Conservation (phyloP, 1,140 invertebrate species). For the Palaemon carinicauda region DNA sequence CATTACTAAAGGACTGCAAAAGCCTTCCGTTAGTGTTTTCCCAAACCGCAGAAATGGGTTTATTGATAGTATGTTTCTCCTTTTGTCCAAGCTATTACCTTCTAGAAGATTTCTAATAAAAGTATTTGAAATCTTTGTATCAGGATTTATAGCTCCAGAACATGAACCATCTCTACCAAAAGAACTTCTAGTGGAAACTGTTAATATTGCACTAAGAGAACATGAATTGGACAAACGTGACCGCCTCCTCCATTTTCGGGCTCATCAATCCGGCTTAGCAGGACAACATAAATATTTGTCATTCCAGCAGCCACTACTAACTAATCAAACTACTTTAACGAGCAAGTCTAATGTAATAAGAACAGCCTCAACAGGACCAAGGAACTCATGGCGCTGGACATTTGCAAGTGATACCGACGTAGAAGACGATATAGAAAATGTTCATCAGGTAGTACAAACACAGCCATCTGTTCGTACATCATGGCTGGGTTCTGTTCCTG, state of each 20-base stretch:
- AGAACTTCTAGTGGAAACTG: constrained; percentile 13
- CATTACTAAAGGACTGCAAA: background rate
- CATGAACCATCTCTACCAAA: constrained; percentile 31
- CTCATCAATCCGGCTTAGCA: background rate
- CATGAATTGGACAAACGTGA: constrained; percentile 54
- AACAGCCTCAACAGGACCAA: background rate
- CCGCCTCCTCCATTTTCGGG: constrained; percentile 9
- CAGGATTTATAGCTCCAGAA: constrained; percentile 51
- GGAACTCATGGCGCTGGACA: constrained; percentile 36
- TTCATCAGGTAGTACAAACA: background rate
- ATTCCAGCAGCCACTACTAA: background rate
- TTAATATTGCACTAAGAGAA: constrained; percentile 49
- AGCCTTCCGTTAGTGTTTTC: constrained; percentile 8
- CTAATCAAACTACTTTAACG: background rate
- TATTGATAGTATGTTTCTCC: constrained; percentile 29
- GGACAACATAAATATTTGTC: background rate
- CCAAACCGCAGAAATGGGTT: constrained; percentile 45
- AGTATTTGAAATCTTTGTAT: constrained; percentile 47
- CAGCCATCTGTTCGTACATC: background rate
- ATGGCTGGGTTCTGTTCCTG: background rate
- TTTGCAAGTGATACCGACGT: constrained; percentile 29
- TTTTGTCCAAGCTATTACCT: constrained; percentile 14
- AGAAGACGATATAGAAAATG: constrained; percentile 21
- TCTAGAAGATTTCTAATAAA: constrained; percentile 36
- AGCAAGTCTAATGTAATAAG: background rate